Percentiles rank a stretch among this genome's conserved stretches.
These are phyloP conservation scores for Drosophila tripunctata DNA, from an alignment of 2,888 invertebrate species.

Conservation along the genomic window DNA sequence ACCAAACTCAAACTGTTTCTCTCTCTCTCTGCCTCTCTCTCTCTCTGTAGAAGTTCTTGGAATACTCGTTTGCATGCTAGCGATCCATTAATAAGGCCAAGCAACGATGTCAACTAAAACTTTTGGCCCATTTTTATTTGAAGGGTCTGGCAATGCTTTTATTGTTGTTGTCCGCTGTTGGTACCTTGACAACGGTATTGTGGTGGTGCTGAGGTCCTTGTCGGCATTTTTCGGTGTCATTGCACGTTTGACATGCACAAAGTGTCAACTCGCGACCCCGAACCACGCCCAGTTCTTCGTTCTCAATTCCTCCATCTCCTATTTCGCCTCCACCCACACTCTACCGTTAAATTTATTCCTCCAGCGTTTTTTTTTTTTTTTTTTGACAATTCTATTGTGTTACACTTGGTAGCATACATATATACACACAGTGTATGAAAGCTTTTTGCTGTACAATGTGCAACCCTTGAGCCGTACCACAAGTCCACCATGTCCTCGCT, in stretches of 20 bases:
- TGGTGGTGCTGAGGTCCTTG: conserved; percentile 29
- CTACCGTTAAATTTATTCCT: neutral
- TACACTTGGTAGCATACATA: conserved; percentile 19
- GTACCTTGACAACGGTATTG: conserved; percentile 62
- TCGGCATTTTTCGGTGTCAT: conserved; percentile 55
- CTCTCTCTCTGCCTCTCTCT: neutral
- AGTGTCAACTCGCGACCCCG: conserved; percentile 58
- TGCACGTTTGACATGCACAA: conserved; percentile 68
- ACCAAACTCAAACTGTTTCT: neutral
- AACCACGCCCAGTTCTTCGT: conserved; percentile 33
- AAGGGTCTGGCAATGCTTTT: conserved; percentile 26
- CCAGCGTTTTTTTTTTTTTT: conserved; percentile 1
- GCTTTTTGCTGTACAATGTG: conserved; percentile 45
- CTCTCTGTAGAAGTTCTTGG: conserved; percentile 16
- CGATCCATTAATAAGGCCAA: conserved; percentile 59
- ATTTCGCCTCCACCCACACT: too few relatives aligned
- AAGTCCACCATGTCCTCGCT: conserved; percentile 14
- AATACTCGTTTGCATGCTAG: conserved; percentile 56
- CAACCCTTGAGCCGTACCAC: conserved; percentile 40
- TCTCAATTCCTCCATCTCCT: too few relatives aligned
- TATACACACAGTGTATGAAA: conserved; percentile 23
- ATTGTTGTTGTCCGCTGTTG: conserved; percentile 20
- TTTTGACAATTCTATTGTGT: conserved; percentile 50
- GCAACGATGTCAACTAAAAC: conserved; percentile 49
- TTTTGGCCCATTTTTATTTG: conserved; percentile 67